Base-by-base conservation (phyloP, 2,888 invertebrate genomes). In the Ichneumon xanthorius region DNA sequence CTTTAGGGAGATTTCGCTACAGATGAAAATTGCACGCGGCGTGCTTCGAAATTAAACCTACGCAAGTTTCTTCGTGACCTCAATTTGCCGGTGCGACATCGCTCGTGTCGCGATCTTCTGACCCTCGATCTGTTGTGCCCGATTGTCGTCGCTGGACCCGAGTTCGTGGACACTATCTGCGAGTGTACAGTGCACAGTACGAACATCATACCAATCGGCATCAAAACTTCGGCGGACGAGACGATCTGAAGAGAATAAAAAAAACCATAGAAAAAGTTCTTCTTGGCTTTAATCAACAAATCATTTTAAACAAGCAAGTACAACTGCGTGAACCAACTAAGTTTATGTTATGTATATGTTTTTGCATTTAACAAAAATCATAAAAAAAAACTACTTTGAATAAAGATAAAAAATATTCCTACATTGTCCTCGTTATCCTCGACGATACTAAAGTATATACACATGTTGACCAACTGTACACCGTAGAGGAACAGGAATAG, bases 401-500 rank as follows among this genome's bases (percentile, higher is more conserved):
- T 90, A 89, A 88, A 89, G 71, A 26, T 37, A 40, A 82, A 30
- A 30, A 30, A 19, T 55, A 14, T 9, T 50, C 95, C 94, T 92
- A 96, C 96, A 93, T 96, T 95, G 71, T 95, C 91, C 79, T 95
- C 95, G 86, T 94, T 92, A 1, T 61, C 30, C 7, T 82, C 63
- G 2, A 78, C 85, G 71, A 78, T 61, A 45, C 67, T 89, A 87
- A 95, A 95, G 91, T 96, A 96, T 71, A 96, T 90, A 19, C 94
- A 93, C 75, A 96, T 95, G 92, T 96, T 97, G 87, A 96, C 89
- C 71, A 96, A 92, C 94, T 98, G 98, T 88, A 97, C 95, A 72
- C 96, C 90, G 95, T 99, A 99, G 40, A 99, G 94, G n/a, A 96
- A 94, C 37, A 98, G 94, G 80, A 98, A 95, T 88, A 98, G 95